Conservation (phyloP, 2,113 vertebrate species). For the Garra rufa region DNA sequence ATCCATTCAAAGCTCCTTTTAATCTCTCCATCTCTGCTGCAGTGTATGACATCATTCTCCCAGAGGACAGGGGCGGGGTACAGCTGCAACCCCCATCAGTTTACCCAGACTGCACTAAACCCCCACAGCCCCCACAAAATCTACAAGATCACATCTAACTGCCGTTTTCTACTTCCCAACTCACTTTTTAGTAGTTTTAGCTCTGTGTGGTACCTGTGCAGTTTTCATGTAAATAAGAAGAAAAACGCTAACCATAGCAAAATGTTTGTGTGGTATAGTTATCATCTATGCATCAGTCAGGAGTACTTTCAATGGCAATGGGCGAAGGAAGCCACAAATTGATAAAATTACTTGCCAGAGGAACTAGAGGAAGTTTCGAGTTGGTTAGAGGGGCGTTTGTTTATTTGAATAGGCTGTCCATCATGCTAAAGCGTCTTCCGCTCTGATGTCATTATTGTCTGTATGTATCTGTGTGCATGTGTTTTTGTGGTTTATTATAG, state of each 20-base stretch:
- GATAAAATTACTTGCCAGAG: background rate
- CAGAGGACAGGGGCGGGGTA: slow-evolving; percentile 49
- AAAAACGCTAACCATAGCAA: background rate
- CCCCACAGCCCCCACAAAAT: slow-evolving; percentile 12
- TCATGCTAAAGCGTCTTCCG: background rate
- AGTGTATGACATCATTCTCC: slow-evolving; percentile 72
- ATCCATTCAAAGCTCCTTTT: slow-evolving; percentile 50
- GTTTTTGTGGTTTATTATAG: background rate
- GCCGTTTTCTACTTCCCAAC: background rate
- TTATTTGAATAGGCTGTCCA: slow-evolving; percentile 13
- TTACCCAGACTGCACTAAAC: slow-evolving; percentile 41
- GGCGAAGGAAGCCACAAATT: slow-evolving; percentile 14
- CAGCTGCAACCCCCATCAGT: slow-evolving; percentile 51
- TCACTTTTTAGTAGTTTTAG: background rate
- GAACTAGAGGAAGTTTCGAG: background rate
- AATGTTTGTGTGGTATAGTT: background rate
- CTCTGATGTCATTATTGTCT: slow-evolving; percentile 2
- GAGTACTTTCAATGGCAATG: background rate
- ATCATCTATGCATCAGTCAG: background rate
- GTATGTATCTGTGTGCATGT: background rate
- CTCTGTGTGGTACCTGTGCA: background rate
- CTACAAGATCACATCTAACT: slow-evolving; percentile 39
- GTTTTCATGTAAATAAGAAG: background rate
- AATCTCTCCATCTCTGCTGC: slow-evolving; percentile 69
- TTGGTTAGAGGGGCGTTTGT: background rate